A percentile compares a stretch with the other conserved stretches of the same genome.
Evolutionary conservation across 2,888 invertebrate species (phyloP).

Genomic region (Patella ulyssiponensis): DNA sequence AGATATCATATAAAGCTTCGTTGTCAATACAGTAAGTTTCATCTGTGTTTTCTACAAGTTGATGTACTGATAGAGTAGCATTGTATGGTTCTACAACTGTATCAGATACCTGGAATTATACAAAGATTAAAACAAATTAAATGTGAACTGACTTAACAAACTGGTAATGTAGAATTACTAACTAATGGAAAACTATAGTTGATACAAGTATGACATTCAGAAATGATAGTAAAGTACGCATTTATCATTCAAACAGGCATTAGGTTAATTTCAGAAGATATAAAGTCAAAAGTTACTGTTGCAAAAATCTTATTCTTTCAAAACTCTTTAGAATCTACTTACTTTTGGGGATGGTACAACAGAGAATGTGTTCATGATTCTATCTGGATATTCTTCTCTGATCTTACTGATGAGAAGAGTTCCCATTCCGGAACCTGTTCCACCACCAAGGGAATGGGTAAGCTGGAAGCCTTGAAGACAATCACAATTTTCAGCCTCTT

Average conservation of each 20-base stretch:
- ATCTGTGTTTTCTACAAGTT: slow-evolving; percentile 9
- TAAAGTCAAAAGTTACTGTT: too few relatives aligned
- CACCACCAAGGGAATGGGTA: slow-evolving; percentile 83
- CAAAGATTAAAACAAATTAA: too few relatives aligned
- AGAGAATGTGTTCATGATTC: slow-evolving; percentile 92
- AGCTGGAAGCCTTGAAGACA: slow-evolving; percentile 70
- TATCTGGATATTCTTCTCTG: slow-evolving; percentile 78
- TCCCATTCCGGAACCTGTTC: slow-evolving; percentile 92
- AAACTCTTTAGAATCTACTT: background rate
- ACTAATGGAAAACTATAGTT: too few relatives aligned
- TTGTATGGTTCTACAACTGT: slow-evolving; percentile 5
- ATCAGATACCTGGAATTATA: background rate
- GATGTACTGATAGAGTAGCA: slow-evolving; percentile 2
- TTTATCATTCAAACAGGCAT: too few relatives aligned
- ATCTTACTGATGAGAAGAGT: slow-evolving; percentile 94
- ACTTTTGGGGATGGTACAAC: slow-evolving; percentile 91
- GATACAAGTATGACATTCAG: too few relatives aligned
- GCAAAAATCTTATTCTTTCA: too few relatives aligned
- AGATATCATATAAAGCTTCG: slow-evolving; percentile 6
- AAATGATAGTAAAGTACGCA: too few relatives aligned
- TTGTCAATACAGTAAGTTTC: slow-evolving; percentile 9
- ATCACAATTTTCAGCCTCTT: slow-evolving; percentile 67
- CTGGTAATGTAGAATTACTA: too few relatives aligned
- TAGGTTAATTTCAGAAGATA: too few relatives aligned
- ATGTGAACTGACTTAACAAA: too few relatives aligned